Evolutionary conservation across 2,113 vertebrate genomes (phyloP).

Genomic region (Halcyon malimbica): DNA sequence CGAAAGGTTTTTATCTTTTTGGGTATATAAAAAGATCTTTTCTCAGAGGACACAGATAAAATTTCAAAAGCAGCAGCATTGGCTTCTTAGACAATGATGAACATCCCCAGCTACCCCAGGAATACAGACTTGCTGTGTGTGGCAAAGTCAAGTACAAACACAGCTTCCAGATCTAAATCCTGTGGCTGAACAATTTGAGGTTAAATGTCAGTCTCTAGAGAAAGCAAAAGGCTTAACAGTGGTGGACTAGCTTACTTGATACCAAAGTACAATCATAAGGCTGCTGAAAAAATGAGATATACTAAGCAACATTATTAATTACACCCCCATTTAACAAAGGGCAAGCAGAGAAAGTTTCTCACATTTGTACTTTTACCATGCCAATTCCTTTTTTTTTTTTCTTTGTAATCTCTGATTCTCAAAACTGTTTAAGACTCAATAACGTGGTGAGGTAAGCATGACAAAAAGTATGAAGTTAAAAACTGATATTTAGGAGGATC

Average conservation of each 20-base stretch:
- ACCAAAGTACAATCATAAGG: background rate
- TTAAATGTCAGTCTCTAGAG: background rate
- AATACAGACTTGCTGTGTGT: background rate
- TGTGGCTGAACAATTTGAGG: background rate
- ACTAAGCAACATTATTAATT: background rate
- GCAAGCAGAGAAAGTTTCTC: background rate
- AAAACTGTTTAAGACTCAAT: background rate
- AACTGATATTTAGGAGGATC: background rate
- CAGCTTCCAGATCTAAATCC: background rate
- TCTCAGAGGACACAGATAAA: background rate
- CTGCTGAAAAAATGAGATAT: background rate
- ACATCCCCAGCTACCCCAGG: background rate
- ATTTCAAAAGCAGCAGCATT: background rate
- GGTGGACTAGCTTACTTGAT: background rate
- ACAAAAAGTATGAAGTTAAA: background rate
- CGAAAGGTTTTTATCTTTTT: background rate
- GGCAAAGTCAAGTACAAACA: slow-evolving; percentile 2
- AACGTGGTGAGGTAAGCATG: background rate
- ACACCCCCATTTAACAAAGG: background rate
- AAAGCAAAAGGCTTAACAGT: background rate
- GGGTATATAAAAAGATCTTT: background rate
- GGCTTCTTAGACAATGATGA: background rate
- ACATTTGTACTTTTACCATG: background rate
- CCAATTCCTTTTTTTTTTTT: background rate
- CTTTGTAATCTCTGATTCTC: background rate